Base-by-base conservation (phyloP, 2,888 invertebrate species). In the Caenorhabditis uteleia region DNA sequence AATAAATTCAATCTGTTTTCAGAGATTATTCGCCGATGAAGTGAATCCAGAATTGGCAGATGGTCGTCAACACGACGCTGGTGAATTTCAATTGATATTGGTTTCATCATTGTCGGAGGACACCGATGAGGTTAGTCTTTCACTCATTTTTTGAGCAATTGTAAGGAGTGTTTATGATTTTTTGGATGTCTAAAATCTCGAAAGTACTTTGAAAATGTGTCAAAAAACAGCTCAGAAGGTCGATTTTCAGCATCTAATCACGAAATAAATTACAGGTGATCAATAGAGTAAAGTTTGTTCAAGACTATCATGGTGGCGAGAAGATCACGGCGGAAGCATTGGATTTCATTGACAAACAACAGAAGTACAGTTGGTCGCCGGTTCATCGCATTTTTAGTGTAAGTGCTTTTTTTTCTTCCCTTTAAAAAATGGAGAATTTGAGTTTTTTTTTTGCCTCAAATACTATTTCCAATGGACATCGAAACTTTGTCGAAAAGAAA, bases 61-160 rank as follows among this genome's bases (percentile, higher is more conserved):
- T 49, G 69, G 79, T 3, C 58, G 66, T n/a, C 87, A 87, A 73
- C 87, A 87, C 74, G 87, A 87, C 75, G 86, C 87, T 2, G 87
- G 87, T 69, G 87, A 87, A 70, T 87, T 87, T 70, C 84, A 87
- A 83, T 85, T 86, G 14, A 86, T 85, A 75, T 79, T 87, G 12
- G 66, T 85, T 14, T 85, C 85, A 62, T 83, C 84, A 0, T 69
- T 85, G 1, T 85, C 85, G 67, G 85, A 85, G 50, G 82, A 82
- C 51, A 82, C 78, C 0, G 82, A 80, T 46, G 44, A 51, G 53
- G 79, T 75, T 25, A 1, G 2, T 7, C 29, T 31, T 21, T n/a
- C n/a, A n/a, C n/a, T n/a, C n/a, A n/a, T n/a, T n/a, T 14, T 12
- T n/a, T 10, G 26, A 25, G 12, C 31, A 29, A 14, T 16, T 39